Conservation (phyloP, 2,113 vertebrate genomes). For the Spheniscus mendiculus region DNA sequence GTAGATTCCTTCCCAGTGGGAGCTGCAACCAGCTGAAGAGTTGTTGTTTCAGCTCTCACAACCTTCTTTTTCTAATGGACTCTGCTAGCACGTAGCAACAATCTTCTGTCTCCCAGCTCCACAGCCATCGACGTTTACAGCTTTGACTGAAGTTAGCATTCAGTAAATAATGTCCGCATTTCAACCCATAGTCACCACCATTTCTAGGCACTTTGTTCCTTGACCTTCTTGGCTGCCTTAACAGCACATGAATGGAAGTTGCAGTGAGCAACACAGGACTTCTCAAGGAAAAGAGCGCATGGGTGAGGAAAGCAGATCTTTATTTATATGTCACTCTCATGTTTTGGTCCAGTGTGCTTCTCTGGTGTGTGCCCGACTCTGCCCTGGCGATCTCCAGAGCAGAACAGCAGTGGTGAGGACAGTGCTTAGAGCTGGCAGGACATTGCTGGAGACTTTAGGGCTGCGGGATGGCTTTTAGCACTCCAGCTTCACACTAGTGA, state of each 20-base stretch:
- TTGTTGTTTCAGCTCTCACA: not conserved
- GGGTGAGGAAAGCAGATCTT: not conserved
- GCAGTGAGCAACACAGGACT: not conserved
- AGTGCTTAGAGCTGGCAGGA: not conserved
- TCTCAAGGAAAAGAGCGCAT: not conserved
- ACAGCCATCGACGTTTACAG: not conserved
- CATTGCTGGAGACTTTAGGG: not conserved
- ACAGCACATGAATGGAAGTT: not conserved
- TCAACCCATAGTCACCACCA: not conserved
- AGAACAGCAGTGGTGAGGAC: not conserved
- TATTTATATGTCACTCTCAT: not conserved
- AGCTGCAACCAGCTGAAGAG: slow-evolving; percentile 6
- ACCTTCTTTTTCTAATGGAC: slow-evolving; percentile 26
- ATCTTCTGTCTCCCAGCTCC: not conserved
- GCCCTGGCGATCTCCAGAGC: not conserved
- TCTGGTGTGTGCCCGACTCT: not conserved
- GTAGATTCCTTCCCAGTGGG: slow-evolving; percentile 43
- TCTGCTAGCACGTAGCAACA: not conserved
- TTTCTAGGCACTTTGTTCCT: not conserved
- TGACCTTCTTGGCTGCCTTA: slow-evolving; percentile 3
- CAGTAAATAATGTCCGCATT: not conserved
- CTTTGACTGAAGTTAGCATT: slow-evolving; percentile 1
- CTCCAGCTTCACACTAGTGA: not conserved
- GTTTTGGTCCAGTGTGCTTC: not conserved
- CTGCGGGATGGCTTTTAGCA: not conserved